Percentiles rank a stretch among this genome's conserved stretches.
These are phyloP conservation scores for Zonotrichia albicollis DNA, from an alignment of 2,797 vertebrate genomes.

Conservation along the genomic window DNA sequence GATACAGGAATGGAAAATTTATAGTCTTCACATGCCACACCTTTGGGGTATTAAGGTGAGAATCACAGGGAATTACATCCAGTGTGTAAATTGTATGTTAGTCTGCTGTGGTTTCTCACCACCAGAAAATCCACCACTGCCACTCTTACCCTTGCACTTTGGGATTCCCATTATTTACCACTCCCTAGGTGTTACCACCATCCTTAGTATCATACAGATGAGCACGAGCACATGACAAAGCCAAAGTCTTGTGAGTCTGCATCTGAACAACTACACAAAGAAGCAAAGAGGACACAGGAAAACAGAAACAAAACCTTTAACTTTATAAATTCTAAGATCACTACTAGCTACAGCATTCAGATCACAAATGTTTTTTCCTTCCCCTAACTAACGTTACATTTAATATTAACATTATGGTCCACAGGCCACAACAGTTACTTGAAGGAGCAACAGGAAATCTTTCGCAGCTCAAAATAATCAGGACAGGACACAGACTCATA, in stretches of 20 bases:
- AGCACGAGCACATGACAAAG: background rate
- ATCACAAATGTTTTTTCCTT: background rate
- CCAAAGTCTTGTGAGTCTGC: background rate
- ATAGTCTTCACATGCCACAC: background rate
- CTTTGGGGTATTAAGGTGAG: background rate
- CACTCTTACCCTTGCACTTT: background rate
- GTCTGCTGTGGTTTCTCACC: background rate
- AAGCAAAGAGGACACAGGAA: background rate
- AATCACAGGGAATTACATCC: background rate
- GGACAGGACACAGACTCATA: background rate
- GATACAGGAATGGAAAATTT: background rate
- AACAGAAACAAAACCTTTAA: background rate
- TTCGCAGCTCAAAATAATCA: background rate
- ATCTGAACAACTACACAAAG: background rate
- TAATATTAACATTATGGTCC: background rate
- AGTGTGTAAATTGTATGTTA: background rate
- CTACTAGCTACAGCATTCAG: background rate
- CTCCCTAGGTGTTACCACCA: background rate
- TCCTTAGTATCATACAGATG: background rate
- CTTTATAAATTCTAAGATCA: background rate
- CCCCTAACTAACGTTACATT: background rate
- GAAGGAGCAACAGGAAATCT: background rate
- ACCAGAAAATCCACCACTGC: background rate
- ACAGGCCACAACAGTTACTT: background rate
- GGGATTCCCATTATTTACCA: background rate